phyloP scores from a whole-genome alignment of 1,140 invertebrate genomes.

The Cydia strobilella region DNA sequence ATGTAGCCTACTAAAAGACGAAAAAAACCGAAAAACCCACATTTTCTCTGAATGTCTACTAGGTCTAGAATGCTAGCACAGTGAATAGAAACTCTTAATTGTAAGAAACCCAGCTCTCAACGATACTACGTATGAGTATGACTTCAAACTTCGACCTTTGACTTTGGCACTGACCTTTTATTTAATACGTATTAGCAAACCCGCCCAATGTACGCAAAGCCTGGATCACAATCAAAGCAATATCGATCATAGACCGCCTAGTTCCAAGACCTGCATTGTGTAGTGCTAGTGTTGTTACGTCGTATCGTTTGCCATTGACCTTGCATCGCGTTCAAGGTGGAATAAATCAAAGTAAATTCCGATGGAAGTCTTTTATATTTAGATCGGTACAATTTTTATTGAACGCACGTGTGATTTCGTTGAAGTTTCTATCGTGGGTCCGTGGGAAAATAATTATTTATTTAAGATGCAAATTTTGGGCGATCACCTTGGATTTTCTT shows the following conservation, averaged over 20 bases:
- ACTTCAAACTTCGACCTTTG: too few relatives aligned
- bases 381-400: neutral
- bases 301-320: slow-evolving; percentile 4
- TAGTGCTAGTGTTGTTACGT: neutral
- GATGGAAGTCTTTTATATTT: slow-evolving; percentile 7
- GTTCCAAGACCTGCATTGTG: slow-evolving; percentile 4
- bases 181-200: neutral
- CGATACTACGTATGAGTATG: too few relatives aligned
- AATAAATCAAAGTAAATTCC: slow-evolving; percentile 7
- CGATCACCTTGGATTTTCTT: too few relatives aligned
- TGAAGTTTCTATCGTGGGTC: neutral
- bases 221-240: neutral
- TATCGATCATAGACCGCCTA: neutral
- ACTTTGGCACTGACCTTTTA: too few relatives aligned
- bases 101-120: too few relatives aligned
- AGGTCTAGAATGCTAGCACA: too few relatives aligned
- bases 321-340: neutral
- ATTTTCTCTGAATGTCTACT: too few relatives aligned
- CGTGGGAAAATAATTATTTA: neutral
- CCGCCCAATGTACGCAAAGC: neutral
- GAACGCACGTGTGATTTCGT: neutral
- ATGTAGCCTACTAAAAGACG: too few relatives aligned
- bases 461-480: neutral
- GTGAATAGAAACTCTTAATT: too few relatives aligned
- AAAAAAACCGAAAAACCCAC: too few relatives aligned